Percentiles rank a stretch among this genome's conserved stretches.
Conservation (phyloP, 2,113 vertebrate species). For the Trogon surrucura region DNA sequence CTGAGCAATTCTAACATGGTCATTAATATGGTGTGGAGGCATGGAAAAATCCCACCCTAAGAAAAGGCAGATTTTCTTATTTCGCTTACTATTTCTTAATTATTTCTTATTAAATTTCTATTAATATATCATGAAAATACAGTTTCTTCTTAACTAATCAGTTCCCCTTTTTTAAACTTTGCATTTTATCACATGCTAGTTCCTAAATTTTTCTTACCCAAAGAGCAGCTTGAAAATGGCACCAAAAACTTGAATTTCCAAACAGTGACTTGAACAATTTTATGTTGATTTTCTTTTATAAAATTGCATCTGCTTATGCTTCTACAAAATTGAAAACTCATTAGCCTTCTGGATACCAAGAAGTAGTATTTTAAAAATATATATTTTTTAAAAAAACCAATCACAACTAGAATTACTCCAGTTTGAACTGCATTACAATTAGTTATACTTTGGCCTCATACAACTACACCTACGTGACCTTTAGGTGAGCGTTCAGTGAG, state of each 20-base stretch:
- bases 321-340: not conserved
- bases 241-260: not conserved
- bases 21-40: not conserved
- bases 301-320: not conserved
- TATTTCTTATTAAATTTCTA: not conserved
- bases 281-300: not conserved
- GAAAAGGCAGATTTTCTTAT: not conserved
- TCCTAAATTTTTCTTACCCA: not conserved
- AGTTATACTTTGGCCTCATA: not conserved
- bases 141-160: not conserved
- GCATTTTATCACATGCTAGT: not conserved
- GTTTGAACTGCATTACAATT: not conserved
- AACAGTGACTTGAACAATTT: not conserved
- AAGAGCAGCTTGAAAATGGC: not conserved
- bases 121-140: not conserved
- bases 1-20: not conserved
- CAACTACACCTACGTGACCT: not conserved
- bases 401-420: not conserved
- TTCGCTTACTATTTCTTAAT: no score
- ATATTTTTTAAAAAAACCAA: not conserved
- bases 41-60: not conserved
- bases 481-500: not conserved
- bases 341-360: not conserved
- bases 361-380: not conserved
- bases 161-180: not conserved